Evolutionary conservation across 2,113 vertebrate genomes (phyloP), one percentile per base, ranked within the genome.

Genomic region (Dasyornis broadbenti): DNA sequence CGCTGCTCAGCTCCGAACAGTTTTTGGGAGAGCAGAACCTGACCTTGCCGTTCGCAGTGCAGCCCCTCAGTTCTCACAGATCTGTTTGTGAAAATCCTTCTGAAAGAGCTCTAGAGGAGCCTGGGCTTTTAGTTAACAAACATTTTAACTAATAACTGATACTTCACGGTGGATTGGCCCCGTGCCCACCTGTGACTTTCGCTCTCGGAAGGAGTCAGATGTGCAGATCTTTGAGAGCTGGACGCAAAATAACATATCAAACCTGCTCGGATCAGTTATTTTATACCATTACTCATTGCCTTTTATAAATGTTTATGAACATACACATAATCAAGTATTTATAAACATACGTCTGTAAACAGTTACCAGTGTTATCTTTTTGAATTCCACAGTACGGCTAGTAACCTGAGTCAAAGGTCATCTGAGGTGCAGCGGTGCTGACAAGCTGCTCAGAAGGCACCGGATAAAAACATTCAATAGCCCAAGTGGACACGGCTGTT

Each of bases 401-500:
- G 65, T 11, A 81, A 59, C 76, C 56, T 31, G 35, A 71, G 44
- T 56, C 61, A 72, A 79, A 95, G 91, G 93, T 94, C 89, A 82
- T 6, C 9, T 9, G 31, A 19, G 90, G 94, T 28, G 61, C 70
- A 14, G 7, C 4, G 0, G 22, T 1, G 65, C 39, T 11, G 11
- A 13, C 23, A 72, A 56, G 42, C 66, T 53, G 52, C 27, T 30
- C 2, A 8, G 39, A 50, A 72, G 24, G 23, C 59, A 69, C 16
- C 0, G 0, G 13, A 13, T 3, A 31, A 66, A 71, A 87, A 66
- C 23, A 37, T 10, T 3, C 53, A 33, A 4, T 18, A 33, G 18
- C 45, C n/a, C 10, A 22, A 31, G 15, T 0, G 20, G 16, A 15
- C 33, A 4, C 13, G 1, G 24, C 3, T 10, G 7, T 13, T n/a